A percentile compares a stretch with the other conserved stretches of the same genome.
These are phyloP conservation scores for Salarias fasciatus DNA, from an alignment of 2,797 vertebrate species.

Conservation along the genomic window DNA sequence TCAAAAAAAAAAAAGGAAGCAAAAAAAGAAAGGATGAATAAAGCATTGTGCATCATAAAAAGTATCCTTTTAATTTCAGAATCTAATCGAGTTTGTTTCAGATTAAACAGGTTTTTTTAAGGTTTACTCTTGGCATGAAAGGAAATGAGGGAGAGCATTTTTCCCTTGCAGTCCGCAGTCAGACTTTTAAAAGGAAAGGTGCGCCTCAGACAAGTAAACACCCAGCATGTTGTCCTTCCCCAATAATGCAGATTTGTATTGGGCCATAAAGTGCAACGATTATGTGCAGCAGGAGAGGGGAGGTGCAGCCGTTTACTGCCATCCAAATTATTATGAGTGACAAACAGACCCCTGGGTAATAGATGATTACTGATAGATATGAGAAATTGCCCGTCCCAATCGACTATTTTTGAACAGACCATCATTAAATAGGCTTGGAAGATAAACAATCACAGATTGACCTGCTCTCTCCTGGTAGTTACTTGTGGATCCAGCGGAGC, in stretches of 20 bases:
- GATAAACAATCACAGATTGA: constrained; percentile 48
- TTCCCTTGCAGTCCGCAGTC: constrained; percentile 9
- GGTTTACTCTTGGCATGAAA: constrained; percentile 27
- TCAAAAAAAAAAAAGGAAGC: constrained; percentile 26
- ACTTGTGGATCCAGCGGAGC: constrained; percentile 25
- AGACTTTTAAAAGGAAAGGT: constrained; percentile 17
- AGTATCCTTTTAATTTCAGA: constrained; percentile 47
- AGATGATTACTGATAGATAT: constrained; percentile 42
- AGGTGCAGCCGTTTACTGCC: constrained; percentile 48
- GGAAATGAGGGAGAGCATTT: constrained; percentile 29
- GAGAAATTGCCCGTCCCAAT: constrained; percentile 35
- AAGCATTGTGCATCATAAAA: constrained; percentile 50
- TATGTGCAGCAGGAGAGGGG: constrained; percentile 47
- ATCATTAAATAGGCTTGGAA: constrained; percentile 39
- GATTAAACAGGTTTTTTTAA: constrained; percentile 43
- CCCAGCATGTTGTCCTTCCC: constrained; percentile 34
- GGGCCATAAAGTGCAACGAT: constrained; percentile 53
- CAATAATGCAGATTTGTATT: constrained; percentile 44
- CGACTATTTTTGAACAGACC: constrained; percentile 29
- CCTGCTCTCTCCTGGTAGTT: constrained; percentile 31
- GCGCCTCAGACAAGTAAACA: constrained; percentile 27
- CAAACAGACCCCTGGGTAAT: constrained; percentile 56
- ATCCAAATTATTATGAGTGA: constrained; percentile 60
- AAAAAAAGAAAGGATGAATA: constrained; percentile 10
- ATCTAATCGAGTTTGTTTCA: constrained; percentile 39